Evolutionary conservation across 2,888 invertebrate genomes (phyloP).

Genomic region (Priapulus caudatus): DNA sequence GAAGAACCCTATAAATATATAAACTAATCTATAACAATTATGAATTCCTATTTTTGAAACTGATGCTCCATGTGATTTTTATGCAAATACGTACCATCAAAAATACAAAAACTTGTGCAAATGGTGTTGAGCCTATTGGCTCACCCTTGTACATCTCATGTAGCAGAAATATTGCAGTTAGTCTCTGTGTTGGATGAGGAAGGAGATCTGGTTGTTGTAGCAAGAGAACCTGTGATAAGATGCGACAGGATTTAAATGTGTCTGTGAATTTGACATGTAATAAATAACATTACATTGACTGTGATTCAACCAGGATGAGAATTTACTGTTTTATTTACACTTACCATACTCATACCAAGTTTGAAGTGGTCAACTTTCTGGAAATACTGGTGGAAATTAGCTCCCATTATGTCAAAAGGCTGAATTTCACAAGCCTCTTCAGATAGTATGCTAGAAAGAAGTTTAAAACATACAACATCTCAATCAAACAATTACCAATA

Average conservation of each 20-base stretch:
- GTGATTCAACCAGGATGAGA: too few species aligned
- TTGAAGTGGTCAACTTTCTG: slow-evolving; percentile 65
- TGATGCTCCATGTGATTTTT: too few species aligned
- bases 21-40: too few species aligned
- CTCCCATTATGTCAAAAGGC: slow-evolving; percentile 60
- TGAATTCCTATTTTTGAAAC: too few species aligned
- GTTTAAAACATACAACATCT: slow-evolving; percentile 17
- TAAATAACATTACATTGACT: too few species aligned
- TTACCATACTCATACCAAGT: slow-evolving; percentile 38
- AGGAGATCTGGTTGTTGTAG: slow-evolving; percentile 58
- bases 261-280: too few species aligned
- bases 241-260: background rate
- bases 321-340: too few species aligned
- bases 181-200: slow-evolving; percentile 51
- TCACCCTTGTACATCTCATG: slow-evolving; percentile 57
- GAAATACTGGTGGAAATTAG: slow-evolving; percentile 64
- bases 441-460: slow-evolving; percentile 51
- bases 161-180: slow-evolving; percentile 55
- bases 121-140: slow-evolving; percentile 54
- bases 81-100: slow-evolving; percentile 46
- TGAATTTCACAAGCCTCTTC: slow-evolving; percentile 60
- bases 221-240: slow-evolving; percentile 42
- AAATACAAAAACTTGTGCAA: slow-evolving; percentile 55
- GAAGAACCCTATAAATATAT: too few species aligned
- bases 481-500: too few species aligned